phyloP scores from a whole-genome alignment of 2,888 invertebrate species.

The Apocheima hispidaria region DNA sequence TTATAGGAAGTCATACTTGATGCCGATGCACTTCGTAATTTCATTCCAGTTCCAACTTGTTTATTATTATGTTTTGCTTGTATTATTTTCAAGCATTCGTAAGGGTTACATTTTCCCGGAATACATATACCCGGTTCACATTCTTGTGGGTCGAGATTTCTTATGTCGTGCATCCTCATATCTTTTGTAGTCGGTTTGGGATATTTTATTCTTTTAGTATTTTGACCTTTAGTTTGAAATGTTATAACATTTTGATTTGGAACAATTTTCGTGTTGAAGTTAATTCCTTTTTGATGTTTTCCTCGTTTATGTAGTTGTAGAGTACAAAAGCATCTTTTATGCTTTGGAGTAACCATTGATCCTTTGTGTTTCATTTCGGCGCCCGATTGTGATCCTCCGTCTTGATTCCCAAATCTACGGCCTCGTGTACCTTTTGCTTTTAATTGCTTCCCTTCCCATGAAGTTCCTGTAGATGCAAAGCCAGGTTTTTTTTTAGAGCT shows the following conservation, averaged over 20 bases:
- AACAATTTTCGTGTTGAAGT: neutral
- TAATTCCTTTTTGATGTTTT: neutral
- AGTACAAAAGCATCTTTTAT: constrained; percentile 4
- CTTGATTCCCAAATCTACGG: neutral
- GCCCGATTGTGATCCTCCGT: neutral
- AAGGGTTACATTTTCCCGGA: constrained; percentile 45
- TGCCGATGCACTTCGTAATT: neutral
- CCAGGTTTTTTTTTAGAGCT: neutral
- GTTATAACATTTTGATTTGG: neutral
- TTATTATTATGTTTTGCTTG: neutral
- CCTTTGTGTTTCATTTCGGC: neutral
- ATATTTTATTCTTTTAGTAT: neutral
- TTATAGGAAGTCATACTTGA: neutral
- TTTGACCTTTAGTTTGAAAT: constrained; percentile 29
- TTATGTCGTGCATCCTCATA: neutral
- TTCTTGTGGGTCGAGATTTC: neutral
- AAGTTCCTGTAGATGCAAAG: neutral
- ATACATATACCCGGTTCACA: constrained; percentile 40
- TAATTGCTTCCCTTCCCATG: neutral
- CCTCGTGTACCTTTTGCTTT: neutral
- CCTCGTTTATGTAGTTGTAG: neutral
- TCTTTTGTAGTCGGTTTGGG: neutral
- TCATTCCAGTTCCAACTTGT: neutral
- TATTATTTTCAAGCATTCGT: constrained; percentile 3
- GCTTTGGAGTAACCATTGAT: neutral